Base-by-base conservation (phyloP, 1,140 invertebrate species). In the Coelopa frigida region DNA sequence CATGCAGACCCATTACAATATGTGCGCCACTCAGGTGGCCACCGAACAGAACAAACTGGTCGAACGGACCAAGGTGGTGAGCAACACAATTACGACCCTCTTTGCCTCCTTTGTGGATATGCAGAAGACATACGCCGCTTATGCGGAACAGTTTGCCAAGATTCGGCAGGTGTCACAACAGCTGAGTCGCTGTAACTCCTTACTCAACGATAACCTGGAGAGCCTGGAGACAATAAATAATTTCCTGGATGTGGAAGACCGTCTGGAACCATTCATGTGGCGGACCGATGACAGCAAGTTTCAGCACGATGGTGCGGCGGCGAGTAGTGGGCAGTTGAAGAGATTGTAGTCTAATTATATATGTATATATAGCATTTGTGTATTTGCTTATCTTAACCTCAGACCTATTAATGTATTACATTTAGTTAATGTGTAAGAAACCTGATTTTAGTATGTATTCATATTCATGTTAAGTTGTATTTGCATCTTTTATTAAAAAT, bases 241-340 rank as follows among this genome's bases (percentile, higher is more conserved):
- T 62, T 65, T 86, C 29, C 72, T 97, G 24, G 90, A 92, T 5
- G 73, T 84, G 36, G 82, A 87, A 24, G 85, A 93, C 48, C 78
- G 88, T 27, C 63, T 96, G 15, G 89, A 94, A 71, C 86, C 89
- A 1, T 94, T 96, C 70, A 81, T 89, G 8, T 92, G 88, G 89
- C 87, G 84, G 6, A 88, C 85, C 24, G 64, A 68, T 42, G 63
- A 66, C 38, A 66, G 59, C 42, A 66, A 66, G 48, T n/a, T n/a
- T n/a, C 45, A 58, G 49, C 52, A 62, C 3, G 62, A 62, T 26
- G 59, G 65, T 46, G 62, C 62, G 1, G 62, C 65, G 17, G 62
- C 85, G 83, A 57, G 55, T 17, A 63, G 58, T 50, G 57, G 40
- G 24, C 54, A 57, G 1, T 31, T 63, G 20, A 63, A 55, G 60